Evolutionary conservation across 2,113 vertebrate species (phyloP).

Genomic region (Piliocolobus tephrosceles): DNA sequence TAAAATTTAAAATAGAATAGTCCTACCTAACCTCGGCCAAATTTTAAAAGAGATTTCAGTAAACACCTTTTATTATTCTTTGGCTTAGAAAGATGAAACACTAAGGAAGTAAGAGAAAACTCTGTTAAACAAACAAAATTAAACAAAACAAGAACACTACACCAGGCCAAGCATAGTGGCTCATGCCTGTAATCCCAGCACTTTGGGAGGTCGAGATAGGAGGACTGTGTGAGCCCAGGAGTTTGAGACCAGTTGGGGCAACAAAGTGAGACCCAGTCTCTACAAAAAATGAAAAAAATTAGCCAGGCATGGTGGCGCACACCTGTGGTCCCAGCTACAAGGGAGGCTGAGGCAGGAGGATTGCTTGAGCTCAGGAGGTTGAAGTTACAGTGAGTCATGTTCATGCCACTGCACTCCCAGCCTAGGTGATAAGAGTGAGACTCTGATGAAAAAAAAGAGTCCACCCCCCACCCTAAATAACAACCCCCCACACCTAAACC

Average conservation of each 20-base stretch:
- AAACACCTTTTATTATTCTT: conserved; percentile 29
- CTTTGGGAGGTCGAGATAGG: neutral
- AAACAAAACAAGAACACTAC: neutral
- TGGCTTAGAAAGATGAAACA: neutral
- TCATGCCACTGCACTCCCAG: too few species aligned
- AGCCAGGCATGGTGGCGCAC: too few species aligned
- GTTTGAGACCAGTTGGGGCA: neutral
- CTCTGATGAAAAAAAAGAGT: too few species aligned
- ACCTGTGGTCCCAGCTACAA: too few species aligned
- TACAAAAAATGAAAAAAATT: neutral
- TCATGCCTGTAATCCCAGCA: neutral
- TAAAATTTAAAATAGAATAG: conserved; percentile 42
- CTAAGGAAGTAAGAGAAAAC: neutral
- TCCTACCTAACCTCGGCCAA: neutral
- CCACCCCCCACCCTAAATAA: neutral
- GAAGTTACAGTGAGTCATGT: too few species aligned
- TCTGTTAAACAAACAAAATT: neutral
- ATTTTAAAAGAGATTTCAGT: conserved; percentile 7
- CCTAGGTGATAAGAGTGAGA: too few species aligned
- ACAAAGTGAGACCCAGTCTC: neutral
- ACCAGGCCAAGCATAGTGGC: neutral
- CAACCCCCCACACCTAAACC: neutral
- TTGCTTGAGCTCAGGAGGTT: too few species aligned
- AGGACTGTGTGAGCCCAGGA: neutral
- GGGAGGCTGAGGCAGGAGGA: too few species aligned